Base-by-base conservation (phyloP, 2,888 invertebrate species). In the Melinaea marsaeus region DNA sequence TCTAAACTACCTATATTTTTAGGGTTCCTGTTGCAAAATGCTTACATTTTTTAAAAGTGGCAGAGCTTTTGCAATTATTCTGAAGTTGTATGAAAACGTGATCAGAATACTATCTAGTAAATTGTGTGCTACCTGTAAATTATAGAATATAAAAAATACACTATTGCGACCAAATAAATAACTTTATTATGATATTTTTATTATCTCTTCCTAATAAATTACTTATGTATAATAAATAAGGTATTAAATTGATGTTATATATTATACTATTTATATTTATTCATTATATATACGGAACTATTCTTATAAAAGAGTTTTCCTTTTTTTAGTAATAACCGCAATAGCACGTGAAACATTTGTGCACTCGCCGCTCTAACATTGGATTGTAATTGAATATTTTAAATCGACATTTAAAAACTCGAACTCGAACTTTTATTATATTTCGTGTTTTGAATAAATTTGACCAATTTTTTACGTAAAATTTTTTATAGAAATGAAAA, bases 281-380 rank as follows among this genome's bases (percentile, higher is more conserved):
- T 13, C 11, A 46, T n/a, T 46, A 46, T 46, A 9, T 6, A 22
- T 51, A 51, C 51, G 51, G 51, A 51, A 51, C 11, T 7, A 22
- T 1, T 51, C 32, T 32, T 13, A 22, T 51, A 22, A 5, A 32
- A 22, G 7, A 51, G 22, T 61, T 58, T 57, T 57, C 57, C 55
- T 48, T 58, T 68, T 62, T 65, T 69, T 66, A 61, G 60, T 55
- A 60, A 63, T 63, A 68, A 63, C 68, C 66, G 58, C 63, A 48
- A 51, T 57, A 56, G 46, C 56, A 57, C 47, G 57, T 66, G 62
- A 62, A 62, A 64, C 56, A 64, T 62, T 64, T 57, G 62, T 60
- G 55, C 48, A 57, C 47, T 13, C 9, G 32, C 37, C 37, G n/a
- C 55, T 34, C 56, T 66, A 57, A 62, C 62, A 55, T 64, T 48